Conservation (phyloP, 2,797 vertebrate species). For the Chrosomus eos region DNA sequence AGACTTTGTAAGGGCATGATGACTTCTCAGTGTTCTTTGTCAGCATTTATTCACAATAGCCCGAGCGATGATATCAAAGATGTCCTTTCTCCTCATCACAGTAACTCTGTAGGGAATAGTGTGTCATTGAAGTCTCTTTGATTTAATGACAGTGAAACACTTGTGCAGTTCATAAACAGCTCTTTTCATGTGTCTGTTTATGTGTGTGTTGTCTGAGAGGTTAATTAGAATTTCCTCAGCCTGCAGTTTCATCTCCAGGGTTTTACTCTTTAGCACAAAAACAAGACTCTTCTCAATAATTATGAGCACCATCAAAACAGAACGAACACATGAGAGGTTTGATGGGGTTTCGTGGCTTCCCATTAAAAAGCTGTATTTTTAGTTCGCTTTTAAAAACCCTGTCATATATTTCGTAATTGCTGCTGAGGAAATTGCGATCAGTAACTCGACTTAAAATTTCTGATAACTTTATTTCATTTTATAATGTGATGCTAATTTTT, state of each 20-base stretch:
- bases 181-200: constrained; percentile 25
- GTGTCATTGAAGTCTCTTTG: constrained; percentile 14
- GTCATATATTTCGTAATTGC: background rate
- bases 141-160: constrained; percentile 35
- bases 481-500: background rate
- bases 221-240: constrained; percentile 55
- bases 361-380: constrained; percentile 31
- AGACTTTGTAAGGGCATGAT: background rate
- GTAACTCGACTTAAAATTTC: background rate
- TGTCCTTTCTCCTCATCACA: constrained; percentile 3
- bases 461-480: background rate
- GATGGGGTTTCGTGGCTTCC: background rate
- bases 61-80: background rate
- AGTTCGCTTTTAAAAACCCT: constrained; percentile 11
- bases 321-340: constrained; percentile 10
- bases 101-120: background rate
- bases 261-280: constrained; percentile 41
- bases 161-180: constrained; percentile 27
- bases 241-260: constrained; percentile 46
- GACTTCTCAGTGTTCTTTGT: background rate
- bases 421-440: background rate
- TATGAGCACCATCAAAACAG: constrained; percentile 45
- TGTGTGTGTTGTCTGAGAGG: constrained; percentile 44
- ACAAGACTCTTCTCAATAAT: constrained; percentile 43
- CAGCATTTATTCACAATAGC: background rate